Evolutionary conservation across 2,797 vertebrate genomes (phyloP).

Genomic region (Rallus crepitans): DNA sequence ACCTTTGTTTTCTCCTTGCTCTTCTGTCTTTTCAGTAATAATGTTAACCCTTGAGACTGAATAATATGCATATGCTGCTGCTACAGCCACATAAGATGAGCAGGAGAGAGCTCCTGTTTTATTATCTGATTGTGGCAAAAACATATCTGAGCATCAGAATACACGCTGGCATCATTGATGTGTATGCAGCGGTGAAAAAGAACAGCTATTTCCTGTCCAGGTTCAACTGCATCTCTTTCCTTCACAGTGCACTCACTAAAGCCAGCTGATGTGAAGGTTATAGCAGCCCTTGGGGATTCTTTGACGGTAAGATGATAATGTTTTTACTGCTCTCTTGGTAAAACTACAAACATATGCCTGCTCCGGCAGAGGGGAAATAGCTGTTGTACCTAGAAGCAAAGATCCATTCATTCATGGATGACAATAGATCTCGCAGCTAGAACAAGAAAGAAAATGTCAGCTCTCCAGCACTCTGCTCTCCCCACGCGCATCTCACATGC

Average conservation of each 20-base stretch:
- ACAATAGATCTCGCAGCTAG: background rate
- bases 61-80: background rate
- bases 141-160: background rate
- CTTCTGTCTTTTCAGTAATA: background rate
- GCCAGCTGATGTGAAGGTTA: slow-evolving; percentile 87
- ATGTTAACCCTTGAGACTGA: background rate
- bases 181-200: background rate
- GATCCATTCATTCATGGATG: background rate
- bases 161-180: background rate
- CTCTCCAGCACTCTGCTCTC: background rate
- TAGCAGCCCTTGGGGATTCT: slow-evolving; percentile 92
- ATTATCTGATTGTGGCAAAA: background rate
- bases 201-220: background rate
- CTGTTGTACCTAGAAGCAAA: background rate
- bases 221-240: slow-evolving; percentile 16
- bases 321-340: slow-evolving; percentile 12
- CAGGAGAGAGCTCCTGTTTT: background rate
- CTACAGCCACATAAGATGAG: background rate
- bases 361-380: background rate
- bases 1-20: background rate
- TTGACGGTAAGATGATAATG: slow-evolving; percentile 84
- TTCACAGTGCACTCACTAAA: slow-evolving; percentile 87
- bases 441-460: background rate
- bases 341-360: background rate
- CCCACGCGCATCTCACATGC: rapidly evolving